Evolutionary conservation across 1,140 invertebrate species (phyloP).

Genomic region (Varroa destructor): DNA sequence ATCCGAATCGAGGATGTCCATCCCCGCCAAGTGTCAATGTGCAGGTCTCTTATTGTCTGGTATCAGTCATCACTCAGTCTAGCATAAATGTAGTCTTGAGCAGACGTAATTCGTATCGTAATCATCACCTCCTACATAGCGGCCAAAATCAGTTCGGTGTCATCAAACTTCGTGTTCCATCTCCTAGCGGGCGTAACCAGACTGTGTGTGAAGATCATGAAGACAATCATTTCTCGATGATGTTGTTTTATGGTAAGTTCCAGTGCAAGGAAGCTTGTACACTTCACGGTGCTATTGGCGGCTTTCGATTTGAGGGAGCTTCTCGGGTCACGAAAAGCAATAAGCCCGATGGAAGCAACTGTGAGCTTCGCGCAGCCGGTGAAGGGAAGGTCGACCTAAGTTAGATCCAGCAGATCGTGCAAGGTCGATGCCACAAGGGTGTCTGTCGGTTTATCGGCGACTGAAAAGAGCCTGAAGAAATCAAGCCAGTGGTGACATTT

Average conservation of each 20-base stretch:
- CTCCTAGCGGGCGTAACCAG: neutral
- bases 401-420: neutral
- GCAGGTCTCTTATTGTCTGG: neutral
- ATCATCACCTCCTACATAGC: slow-evolving; percentile 4
- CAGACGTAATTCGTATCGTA: neutral
- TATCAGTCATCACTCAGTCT: slow-evolving; percentile 8
- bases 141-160: slow-evolving; percentile 8
- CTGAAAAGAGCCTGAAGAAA: neutral
- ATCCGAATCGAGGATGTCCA: slow-evolving; percentile 16
- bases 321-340: neutral
- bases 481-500: neutral
- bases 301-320: slow-evolving; percentile 5
- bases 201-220: slow-evolving; percentile 12
- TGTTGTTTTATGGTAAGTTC: neutral
- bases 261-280: slow-evolving; percentile 6
- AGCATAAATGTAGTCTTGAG: neutral
- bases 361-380: neutral
- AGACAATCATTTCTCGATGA: neutral
- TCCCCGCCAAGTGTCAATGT: neutral
- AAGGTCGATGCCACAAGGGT: slow-evolving; percentile 5
- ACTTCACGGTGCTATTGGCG: neutral
- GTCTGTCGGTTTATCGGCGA: neutral
- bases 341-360: slow-evolving; percentile 4
- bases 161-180: slow-evolving; percentile 11
- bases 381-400: neutral